Percentiles rank a stretch among this genome's conserved stretches.
These are phyloP conservation scores for Schizothorax lantsangensis DNA, from an alignment of 2,797 vertebrate species.

Conservation along the genomic window DNA sequence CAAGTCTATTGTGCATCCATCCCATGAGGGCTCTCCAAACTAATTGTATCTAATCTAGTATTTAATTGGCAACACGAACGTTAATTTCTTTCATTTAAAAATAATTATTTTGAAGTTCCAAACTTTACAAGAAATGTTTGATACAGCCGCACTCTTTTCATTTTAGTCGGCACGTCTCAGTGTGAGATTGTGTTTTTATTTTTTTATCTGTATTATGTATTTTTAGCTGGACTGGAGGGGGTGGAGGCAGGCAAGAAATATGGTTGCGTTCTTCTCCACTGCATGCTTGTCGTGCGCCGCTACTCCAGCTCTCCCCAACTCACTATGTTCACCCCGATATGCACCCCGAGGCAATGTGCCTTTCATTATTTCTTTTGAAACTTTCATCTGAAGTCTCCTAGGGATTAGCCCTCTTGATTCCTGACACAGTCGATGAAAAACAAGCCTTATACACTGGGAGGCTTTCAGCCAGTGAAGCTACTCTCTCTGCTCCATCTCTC, in stretches of 20 bases:
- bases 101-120: not conserved
- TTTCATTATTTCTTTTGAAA: slow-evolving; percentile 87
- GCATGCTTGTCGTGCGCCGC: slow-evolving; percentile 72
- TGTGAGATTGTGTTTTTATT: slow-evolving; percentile 63
- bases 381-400: slow-evolving; percentile 84
- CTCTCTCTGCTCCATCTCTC: slow-evolving; percentile 59
- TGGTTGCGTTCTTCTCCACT: slow-evolving; percentile 77
- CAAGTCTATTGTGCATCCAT: not conserved
- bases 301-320: slow-evolving; percentile 73
- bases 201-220: slow-evolving; percentile 50
- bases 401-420: slow-evolving; percentile 86
- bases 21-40: not conserved
- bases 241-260: slow-evolving; percentile 69
- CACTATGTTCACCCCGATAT: slow-evolving; percentile 79
- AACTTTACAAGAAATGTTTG: slow-evolving; percentile 58
- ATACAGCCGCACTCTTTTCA: slow-evolving; percentile 65
- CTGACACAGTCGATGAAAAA: slow-evolving; percentile 86
- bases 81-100: not conserved
- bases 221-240: slow-evolving; percentile 78
- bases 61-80: not conserved
- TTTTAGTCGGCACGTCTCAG: slow-evolving; percentile 73
- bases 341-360: slow-evolving; percentile 80
- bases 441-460: slow-evolving; percentile 80
- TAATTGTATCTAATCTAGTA: not conserved
- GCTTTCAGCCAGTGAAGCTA: slow-evolving; percentile 74